Evolutionary conservation across 1,140 invertebrate species (phyloP).

Genomic region (Tribolium madens): DNA sequence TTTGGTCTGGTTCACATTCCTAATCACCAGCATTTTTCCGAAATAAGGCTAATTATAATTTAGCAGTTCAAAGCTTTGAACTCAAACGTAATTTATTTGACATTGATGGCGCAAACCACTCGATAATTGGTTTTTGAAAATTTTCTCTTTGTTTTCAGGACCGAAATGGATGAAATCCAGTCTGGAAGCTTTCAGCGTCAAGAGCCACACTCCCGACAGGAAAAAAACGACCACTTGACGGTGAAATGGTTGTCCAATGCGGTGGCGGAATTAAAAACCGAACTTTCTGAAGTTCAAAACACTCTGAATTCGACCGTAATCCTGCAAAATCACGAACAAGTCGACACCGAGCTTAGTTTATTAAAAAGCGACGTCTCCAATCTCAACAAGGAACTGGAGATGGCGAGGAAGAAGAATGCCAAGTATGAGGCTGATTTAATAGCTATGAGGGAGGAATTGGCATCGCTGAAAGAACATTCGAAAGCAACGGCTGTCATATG

Average conservation of each 20-base stretch:
- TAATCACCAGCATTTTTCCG: background rate
- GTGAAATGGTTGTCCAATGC: slow-evolving; percentile 65
- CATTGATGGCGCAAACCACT: background rate
- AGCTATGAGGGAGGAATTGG: slow-evolving; percentile 60
- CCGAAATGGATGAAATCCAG: slow-evolving; percentile 60
- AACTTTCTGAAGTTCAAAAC: slow-evolving; percentile 65
- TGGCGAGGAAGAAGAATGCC: slow-evolving; percentile 56
- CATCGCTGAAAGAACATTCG: slow-evolving; percentile 58
- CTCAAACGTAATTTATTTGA: slow-evolving; percentile 23
- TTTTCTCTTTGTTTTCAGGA: slow-evolving; percentile 53
- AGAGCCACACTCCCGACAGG: slow-evolving; percentile 51
- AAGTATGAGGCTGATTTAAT: slow-evolving; percentile 61
- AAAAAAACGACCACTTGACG: slow-evolving; percentile 66
- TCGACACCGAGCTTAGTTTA: slow-evolving; percentile 60
- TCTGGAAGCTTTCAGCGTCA: slow-evolving; percentile 49
- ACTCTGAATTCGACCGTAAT: slow-evolving; percentile 62
- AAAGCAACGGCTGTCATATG: slow-evolving; percentile 59
- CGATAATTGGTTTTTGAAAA: background rate
- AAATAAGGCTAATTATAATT: background rate
- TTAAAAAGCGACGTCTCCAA: slow-evolving; percentile 63
- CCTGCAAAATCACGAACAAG: slow-evolving; percentile 60
- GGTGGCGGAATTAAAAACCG: slow-evolving; percentile 64
- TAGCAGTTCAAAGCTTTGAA: background rate
- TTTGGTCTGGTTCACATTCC: background rate
- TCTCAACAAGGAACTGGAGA: slow-evolving; percentile 61